Conservation (phyloP, 2,113 vertebrate genomes). For the Gasterosteus nipponicus region DNA sequence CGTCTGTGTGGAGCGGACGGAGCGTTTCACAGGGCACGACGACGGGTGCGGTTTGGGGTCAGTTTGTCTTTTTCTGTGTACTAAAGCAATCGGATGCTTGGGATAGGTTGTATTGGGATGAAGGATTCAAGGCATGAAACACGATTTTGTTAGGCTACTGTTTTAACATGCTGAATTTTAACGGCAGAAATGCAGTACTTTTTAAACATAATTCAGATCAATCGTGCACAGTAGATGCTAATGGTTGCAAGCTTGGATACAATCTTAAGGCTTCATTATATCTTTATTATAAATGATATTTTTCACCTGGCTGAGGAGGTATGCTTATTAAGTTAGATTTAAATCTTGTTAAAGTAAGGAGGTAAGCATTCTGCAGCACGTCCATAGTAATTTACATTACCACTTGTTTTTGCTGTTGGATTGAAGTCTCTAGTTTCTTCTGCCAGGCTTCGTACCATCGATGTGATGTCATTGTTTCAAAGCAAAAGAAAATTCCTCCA, state of each 20-base stretch:
- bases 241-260: neutral
- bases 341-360: slow-evolving; percentile 2
- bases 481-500: neutral
- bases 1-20: slow-evolving; percentile 33
- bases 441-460: neutral
- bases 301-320: neutral
- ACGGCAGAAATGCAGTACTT: neutral
- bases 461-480: slow-evolving; percentile 18
- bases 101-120: slow-evolving; percentile 14
- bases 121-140: slow-evolving; percentile 21
- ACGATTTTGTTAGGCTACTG: slow-evolving; percentile 5
- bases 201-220: slow-evolving; percentile 8
- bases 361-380: neutral
- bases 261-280: slow-evolving; percentile 3
- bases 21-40: slow-evolving; percentile 39
- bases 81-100: slow-evolving; percentile 10
- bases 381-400: neutral
- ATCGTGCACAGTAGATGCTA: neutral
- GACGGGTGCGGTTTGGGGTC: slow-evolving; percentile 42
- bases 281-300: neutral
- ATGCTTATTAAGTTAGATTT: slow-evolving; percentile 10
- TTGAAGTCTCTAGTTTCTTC: neutral
- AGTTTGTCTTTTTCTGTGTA: slow-evolving; percentile 22
- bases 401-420: neutral
- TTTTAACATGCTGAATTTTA: slow-evolving; percentile 9